Percentiles rank a stretch among this genome's conserved stretches.
Conservation (phyloP, 1,140 invertebrate genomes). For the Drosophila pseudoobscura region DNA sequence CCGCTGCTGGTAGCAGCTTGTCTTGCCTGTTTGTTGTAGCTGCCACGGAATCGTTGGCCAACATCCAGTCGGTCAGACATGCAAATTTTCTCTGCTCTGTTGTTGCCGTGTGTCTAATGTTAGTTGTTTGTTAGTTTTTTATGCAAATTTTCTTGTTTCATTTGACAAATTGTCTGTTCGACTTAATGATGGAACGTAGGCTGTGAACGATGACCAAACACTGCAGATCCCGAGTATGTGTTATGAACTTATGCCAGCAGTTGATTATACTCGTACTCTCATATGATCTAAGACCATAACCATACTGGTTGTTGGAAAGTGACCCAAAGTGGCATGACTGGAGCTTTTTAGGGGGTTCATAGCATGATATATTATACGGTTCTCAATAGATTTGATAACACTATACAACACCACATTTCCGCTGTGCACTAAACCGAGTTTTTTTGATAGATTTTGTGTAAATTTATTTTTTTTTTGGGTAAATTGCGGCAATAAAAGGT, state of each 20-base stretch:
- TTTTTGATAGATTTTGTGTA: too few relatives aligned
- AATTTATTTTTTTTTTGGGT: too few relatives aligned
- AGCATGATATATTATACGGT: too few relatives aligned
- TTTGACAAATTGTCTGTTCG: constrained; percentile 77
- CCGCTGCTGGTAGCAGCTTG: constrained; percentile 8
- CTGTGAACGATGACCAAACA: constrained; percentile 6
- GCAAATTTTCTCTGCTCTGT: constrained; percentile 57
- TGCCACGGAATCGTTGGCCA: constrained; percentile 51
- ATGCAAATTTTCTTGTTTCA: constrained; percentile 76
- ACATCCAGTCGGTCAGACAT: constrained; percentile 72
- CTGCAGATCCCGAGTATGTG: constrained; percentile 36
- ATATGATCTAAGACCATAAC: too few relatives aligned
- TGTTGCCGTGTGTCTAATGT: constrained; percentile 65
- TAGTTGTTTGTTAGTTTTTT: constrained; percentile 75
- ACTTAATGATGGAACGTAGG: constrained; percentile 72
- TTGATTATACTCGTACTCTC: background rate
- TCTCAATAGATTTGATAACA: too few relatives aligned
- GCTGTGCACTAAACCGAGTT: too few relatives aligned
- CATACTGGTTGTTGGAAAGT: too few relatives aligned
- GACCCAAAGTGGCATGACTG: too few relatives aligned
- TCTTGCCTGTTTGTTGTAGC: constrained; percentile 27
- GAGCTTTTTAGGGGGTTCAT: too few relatives aligned
- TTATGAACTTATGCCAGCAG: constrained; percentile 21
- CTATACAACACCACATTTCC: too few relatives aligned
- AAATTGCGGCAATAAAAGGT: too few relatives aligned